phyloP scores from a whole-genome alignment of 1,140 invertebrate genomes.

The Lordiphosa mommai region DNA sequence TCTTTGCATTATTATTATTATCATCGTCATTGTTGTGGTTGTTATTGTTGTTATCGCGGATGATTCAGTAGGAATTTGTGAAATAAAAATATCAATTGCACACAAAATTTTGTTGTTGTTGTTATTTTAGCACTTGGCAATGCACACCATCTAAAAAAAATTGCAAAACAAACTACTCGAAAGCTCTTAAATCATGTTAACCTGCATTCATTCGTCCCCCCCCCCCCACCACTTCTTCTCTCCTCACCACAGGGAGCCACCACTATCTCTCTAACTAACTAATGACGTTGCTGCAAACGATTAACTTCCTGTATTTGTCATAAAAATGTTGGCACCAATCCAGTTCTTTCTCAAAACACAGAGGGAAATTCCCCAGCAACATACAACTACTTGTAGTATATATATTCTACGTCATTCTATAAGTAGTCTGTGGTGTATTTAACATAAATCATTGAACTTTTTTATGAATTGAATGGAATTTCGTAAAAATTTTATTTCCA shows the following conservation, averaged over 20 bases:
- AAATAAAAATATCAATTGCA: conserved; percentile 26
- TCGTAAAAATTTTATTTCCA: conserved; percentile 9
- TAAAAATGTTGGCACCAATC: conserved; percentile 13
- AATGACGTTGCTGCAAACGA: conserved; percentile 18
- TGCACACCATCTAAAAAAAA: conserved; percentile 7
- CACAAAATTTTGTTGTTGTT: conserved; percentile 8
- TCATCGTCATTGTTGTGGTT: conserved; percentile 13
- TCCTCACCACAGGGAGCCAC: background rate
- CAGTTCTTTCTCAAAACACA: conserved; percentile 5
- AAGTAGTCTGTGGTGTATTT: background rate
- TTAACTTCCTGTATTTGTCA: conserved; percentile 20
- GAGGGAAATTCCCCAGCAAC: conserved; percentile 6
- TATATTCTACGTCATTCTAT: conserved; percentile 1
- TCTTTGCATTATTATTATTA: conserved; percentile 12
- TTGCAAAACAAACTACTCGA: conserved; percentile 31
- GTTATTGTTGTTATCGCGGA: conserved; percentile 12
- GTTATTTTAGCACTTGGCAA: conserved; percentile 6
- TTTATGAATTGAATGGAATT: conserved; percentile 2
- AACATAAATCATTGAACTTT: conserved; percentile 1
- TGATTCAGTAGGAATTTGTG: conserved; percentile 33
- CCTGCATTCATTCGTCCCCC: conserved; percentile 14
- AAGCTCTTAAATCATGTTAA: background rate
- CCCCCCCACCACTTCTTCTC: background rate
- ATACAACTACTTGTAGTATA: background rate
- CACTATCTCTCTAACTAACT: conserved; percentile 2